Conservation (phyloP, 2,113 vertebrate species). For the Halcyon senegalensis region DNA sequence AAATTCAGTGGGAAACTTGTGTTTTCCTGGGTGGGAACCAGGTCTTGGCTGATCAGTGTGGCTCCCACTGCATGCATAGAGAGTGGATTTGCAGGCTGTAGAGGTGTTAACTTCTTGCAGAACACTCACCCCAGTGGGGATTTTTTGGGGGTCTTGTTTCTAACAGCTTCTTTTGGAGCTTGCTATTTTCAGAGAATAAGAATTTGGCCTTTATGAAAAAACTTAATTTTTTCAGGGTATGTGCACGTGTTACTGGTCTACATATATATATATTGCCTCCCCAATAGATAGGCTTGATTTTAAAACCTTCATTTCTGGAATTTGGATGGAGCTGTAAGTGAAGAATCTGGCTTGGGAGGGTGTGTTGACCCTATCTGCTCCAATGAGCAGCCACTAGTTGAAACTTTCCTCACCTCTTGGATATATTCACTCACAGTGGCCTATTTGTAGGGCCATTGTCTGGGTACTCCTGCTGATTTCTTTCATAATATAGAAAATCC, state of each 20-base stretch:
- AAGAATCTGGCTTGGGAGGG: not conserved
- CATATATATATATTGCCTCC: not conserved
- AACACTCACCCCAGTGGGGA: not conserved
- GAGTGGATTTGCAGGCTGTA: not conserved
- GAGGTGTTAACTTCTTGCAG: not conserved
- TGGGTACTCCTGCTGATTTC: not conserved
- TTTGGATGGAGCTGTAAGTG: not conserved
- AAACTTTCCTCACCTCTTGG: not conserved
- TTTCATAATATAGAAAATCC: not conserved
- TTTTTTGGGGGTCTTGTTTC: not conserved
- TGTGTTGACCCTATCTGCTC: not conserved
- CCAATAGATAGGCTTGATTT: not conserved
- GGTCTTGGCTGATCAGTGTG: accelerated
- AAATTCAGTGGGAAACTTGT: not conserved
- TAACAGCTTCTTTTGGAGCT: not conserved
- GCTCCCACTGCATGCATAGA: not conserved
- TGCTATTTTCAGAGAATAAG: not conserved
- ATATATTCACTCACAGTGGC: not conserved
- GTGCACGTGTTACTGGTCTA: not conserved
- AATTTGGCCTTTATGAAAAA: not conserved
- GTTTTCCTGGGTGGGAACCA: not conserved
- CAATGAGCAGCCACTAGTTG: not conserved
- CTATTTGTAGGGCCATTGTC: not conserved
- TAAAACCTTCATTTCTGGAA: not conserved
- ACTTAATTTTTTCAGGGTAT: not conserved